Evolutionary conservation across 2,113 vertebrate genomes (phyloP).

Genomic region (Pomatorhinus ruficollis): DNA sequence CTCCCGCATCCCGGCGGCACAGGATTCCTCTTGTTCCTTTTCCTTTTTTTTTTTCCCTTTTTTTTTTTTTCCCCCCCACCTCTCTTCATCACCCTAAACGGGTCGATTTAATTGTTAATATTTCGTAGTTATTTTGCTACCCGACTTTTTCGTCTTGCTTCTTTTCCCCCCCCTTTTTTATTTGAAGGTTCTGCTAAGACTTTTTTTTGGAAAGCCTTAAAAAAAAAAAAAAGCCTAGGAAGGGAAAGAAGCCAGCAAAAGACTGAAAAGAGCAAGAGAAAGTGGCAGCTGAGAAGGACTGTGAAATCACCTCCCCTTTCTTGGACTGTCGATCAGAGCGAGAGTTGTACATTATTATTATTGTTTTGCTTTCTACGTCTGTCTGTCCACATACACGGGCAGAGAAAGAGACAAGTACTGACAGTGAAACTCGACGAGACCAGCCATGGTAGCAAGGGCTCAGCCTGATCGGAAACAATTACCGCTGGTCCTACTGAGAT

Average conservation of each 20-base stretch:
- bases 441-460: slow-evolving; percentile 89
- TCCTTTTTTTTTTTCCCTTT: not conserved
- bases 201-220: not conserved
- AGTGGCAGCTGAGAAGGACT: slow-evolving; percentile 65
- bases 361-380: slow-evolving; percentile 18
- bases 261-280: slow-evolving; percentile 45
- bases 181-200: slow-evolving; percentile 38
- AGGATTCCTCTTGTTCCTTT: not conserved
- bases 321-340: slow-evolving; percentile 54
- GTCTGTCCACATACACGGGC: not conserved
- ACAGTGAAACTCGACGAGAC: slow-evolving; percentile 58
- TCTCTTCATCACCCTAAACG: slow-evolving; percentile 18
- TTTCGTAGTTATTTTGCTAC: not conserved
- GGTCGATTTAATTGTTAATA: slow-evolving; percentile 17
- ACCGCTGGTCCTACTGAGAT: slow-evolving; percentile 94
- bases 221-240: not conserved
- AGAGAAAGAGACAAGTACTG: slow-evolving; percentile 19
- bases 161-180: not conserved
- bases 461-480: slow-evolving; percentile 90
- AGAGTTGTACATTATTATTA: slow-evolving; percentile 72
- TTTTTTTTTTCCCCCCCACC: not conserved
- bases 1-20: slow-evolving; percentile 7
- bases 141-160: not conserved
- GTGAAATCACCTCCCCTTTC: slow-evolving; percentile 56
- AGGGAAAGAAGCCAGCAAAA: slow-evolving; percentile 29